Evolutionary conservation across 2,888 invertebrate genomes (phyloP), one percentile per base, ranked within the genome.

Genomic region (Sesamia inferens): DNA sequence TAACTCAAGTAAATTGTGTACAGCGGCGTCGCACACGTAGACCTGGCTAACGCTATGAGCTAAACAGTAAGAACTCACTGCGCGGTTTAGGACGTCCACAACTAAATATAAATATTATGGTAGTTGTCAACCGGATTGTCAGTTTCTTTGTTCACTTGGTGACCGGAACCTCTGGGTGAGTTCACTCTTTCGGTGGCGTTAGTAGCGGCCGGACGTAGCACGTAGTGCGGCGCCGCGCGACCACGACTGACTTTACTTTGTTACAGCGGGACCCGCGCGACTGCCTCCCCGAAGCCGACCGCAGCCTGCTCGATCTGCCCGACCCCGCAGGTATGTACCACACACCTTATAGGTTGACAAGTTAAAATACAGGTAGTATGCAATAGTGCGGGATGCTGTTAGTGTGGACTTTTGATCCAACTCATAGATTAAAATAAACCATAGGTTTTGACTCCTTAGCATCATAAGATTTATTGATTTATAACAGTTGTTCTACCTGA

Each of bases 261-360:
- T 90, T 88, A 47, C 94, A 95, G 95, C 93, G 95, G 88, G 88
- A 92, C 72, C 90, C 91, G 78, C 92, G 94, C 78, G 95, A 95
- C 86, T 81, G 92, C 88, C 92, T 93, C 86, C 93, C 93, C 82
- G 95, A 95, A 83, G 90, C 93, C 83, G 95, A 95, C 62, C 92
- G 93, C 81, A 93, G 87, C 84, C 91, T 95, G 76, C 93, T 95
- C 74, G 94, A 95, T 81, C 87, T 95, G 85, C 90, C 93, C 68
- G 95, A 95, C 83, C 88, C 93, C 67, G 92, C 94, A 83, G 95
- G 96, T 95, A 83, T 90, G 90, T 86, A 74, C 10, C 44, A n/a
- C 2, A 19, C 19, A 51, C 39, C 24, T 31, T 24, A 59, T 47
- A 74, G 5, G 14, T 24, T 58, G 24, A 57, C 8, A 57, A 24